Evolutionary conservation across 2,113 vertebrate species (phyloP), one percentile per base, ranked within the genome.

Genomic region (Ascaphus truei): DNA sequence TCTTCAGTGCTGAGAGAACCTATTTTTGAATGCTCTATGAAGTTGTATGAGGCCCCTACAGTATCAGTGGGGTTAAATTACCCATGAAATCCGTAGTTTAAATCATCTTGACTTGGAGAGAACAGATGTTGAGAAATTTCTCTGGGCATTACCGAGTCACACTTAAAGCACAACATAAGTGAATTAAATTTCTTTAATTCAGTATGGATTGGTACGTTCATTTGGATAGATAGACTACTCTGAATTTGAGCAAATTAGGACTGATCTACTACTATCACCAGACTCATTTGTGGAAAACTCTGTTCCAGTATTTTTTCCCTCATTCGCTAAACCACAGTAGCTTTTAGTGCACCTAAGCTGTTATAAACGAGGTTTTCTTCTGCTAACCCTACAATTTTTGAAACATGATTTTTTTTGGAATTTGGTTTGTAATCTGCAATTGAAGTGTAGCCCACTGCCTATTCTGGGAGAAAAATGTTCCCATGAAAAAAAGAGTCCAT

Each of bases 121-220:
- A 56, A 56, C 30, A 56, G 53, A 56, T 56, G 53, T 34, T 33
- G 34, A 56, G 9, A 56, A 30, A 56, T 31, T 56, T 56, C 53
- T 56, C 53, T 20, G 29, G 29, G 53, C 53, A 56, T 30, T 30
- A 56, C 53, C 7, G 53, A 56, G 30, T 56, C 29, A 34, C 30
- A 56, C 53, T 57, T 57, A 16, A 57, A 30, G 34, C 18, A 11
- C 53, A 22, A 57, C 27, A 31, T 57, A 57, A 34, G 53, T 33
- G 53, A 57, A 34, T 57, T 34, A 57, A 57, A 57, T 57, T 57
- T 34, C 53, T 34, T 57, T 57, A 57, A 57, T 57, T 31, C 53
- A 34, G 53, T 57, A 57, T 53, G 51, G 53, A 57, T 57, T 57
- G 51, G n/a, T 57, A 18, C 16, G 30, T 36, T 57, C 53, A 34